Evolutionary conservation across 2,888 invertebrate genomes (phyloP).

Genomic region (Amphipoea lucens): DNA sequence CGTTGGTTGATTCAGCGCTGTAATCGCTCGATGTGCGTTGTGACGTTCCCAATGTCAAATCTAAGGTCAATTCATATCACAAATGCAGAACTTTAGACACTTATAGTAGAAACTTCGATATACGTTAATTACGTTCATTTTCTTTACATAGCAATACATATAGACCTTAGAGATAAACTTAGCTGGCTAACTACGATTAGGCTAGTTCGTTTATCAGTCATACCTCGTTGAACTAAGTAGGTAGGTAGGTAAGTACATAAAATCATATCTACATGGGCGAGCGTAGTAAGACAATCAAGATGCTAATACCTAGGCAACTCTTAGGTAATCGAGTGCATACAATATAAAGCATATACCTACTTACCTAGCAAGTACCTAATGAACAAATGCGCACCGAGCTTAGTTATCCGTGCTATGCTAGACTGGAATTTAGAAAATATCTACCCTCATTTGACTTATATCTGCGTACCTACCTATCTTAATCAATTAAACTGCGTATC

Average conservation of each 20-base stretch:
- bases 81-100: conserved; percentile 36
- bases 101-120: conserved; percentile 27
- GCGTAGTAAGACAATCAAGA: conserved; percentile 22
- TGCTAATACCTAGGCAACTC: conserved; percentile 6
- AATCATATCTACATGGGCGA: background rate
- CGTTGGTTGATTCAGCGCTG: conserved; percentile 65
- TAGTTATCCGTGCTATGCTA: background rate
- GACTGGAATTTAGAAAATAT: conserved; percentile 2
- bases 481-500: background rate
- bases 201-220: background rate
- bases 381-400: background rate
- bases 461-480: background rate
- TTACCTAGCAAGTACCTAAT: background rate
- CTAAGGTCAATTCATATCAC: conserved; percentile 82
- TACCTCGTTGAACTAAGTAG: background rate
- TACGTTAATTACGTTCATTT: conserved; percentile 13
- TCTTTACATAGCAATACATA: background rate
- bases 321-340: conserved; percentile 1
- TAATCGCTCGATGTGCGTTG: conserved; percentile 70
- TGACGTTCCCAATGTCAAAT: conserved; percentile 85
- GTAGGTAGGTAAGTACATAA: background rate
- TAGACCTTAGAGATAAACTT: conserved; percentile 10
- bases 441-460: conserved; percentile 16
- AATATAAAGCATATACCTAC: background rate
- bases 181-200: background rate